phyloP scores from a whole-genome alignment of 2,797 vertebrate genomes.

The Dendrocincla tyrannina region DNA sequence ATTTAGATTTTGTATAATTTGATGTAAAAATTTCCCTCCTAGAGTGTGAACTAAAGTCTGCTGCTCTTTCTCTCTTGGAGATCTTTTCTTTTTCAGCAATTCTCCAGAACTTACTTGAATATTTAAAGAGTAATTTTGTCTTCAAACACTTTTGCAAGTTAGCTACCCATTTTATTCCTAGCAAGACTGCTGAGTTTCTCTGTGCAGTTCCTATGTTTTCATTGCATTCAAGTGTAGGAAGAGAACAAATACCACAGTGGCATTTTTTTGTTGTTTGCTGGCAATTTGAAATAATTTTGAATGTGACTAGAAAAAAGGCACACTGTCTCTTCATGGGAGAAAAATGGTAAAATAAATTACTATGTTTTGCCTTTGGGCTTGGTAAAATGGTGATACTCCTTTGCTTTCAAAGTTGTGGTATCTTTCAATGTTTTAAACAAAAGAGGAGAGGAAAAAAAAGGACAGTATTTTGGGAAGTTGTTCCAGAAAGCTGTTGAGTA shows the following conservation, averaged over 20 bases:
- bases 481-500: slow-evolving; percentile 16
- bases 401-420: not conserved
- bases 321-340: not conserved
- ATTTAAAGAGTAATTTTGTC: not conserved
- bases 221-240: not conserved
- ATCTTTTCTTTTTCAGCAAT: not conserved
- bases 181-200: not conserved
- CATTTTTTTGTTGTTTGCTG: not conserved
- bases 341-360: not conserved
- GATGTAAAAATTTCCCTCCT: not conserved
- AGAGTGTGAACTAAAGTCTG: not conserved
- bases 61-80: not conserved
- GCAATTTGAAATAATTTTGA: not conserved
- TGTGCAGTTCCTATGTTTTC: not conserved
- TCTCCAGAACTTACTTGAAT: not conserved
- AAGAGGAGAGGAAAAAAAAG: not conserved
- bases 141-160: not conserved
- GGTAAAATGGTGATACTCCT: not conserved
- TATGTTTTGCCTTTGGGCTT: not conserved
- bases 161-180: not conserved
- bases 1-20: not conserved
- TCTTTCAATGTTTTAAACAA: not conserved
- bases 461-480: not conserved
- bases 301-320: not conserved
- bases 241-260: not conserved